Conservation (phyloP, 1,140 invertebrate genomes). For the Drosophila sp. region DNA sequence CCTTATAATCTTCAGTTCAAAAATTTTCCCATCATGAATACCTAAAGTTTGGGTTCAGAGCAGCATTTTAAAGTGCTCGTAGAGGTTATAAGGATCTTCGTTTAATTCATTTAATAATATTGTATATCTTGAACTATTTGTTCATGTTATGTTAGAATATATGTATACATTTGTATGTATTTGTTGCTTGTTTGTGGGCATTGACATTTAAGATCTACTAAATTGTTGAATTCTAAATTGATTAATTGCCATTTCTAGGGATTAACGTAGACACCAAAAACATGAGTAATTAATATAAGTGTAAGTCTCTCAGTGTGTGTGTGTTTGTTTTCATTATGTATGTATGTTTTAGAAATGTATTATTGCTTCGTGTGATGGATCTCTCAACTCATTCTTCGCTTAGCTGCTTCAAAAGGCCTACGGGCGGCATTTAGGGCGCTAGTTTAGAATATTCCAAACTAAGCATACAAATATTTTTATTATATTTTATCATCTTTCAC, state of each 20-base stretch:
- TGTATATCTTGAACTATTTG: constrained; percentile 15
- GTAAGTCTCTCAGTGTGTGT: constrained; percentile 15
- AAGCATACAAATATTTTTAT: constrained; percentile 34
- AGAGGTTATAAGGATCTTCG: constrained; percentile 9
- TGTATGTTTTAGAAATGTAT: constrained; percentile 29
- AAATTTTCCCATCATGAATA: constrained; percentile 34
- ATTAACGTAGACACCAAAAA: constrained; percentile 82
- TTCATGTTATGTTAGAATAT: constrained; percentile 38
- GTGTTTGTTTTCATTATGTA: constrained; percentile 20
- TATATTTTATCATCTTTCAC: constrained; percentile 28
- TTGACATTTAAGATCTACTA: constrained; percentile 58
- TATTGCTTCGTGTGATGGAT: constrained; percentile 52
- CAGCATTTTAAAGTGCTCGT: constrained; percentile 38
- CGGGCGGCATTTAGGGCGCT: constrained; percentile 68
- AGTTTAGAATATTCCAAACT: constrained; percentile 31
- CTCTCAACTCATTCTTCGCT: constrained; percentile 25
- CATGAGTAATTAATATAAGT: constrained; percentile 54
- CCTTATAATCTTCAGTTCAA: constrained; percentile 52
- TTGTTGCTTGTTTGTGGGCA: constrained; percentile 43
- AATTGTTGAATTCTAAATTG: constrained; percentile 72
- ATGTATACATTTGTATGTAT: too few relatives aligned
- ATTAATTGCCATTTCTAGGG: constrained; percentile 76
- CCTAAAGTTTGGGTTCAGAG: constrained; percentile 35
- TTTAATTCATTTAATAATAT: constrained; percentile 5
- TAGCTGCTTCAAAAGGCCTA: constrained; percentile 63